Base-by-base conservation (phyloP, 2,888 invertebrate genomes). In the Drosophila borealis region DNA sequence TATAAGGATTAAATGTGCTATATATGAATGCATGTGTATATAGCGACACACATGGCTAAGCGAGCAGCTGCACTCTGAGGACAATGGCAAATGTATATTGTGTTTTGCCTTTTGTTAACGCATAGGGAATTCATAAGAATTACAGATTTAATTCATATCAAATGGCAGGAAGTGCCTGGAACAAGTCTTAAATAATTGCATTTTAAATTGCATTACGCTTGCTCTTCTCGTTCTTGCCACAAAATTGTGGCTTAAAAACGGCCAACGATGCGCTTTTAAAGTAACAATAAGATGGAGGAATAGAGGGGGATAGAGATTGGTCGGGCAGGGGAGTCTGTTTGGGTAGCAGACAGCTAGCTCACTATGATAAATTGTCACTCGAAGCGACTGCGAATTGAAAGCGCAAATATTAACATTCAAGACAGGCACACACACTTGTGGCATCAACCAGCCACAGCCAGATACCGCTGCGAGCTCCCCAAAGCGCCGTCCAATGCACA, bases 401-500 rank as follows among this genome's bases (percentile, higher is more conserved):
- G 82, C 70, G 74, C 82, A 81, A 85, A 81, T 85, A 81, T 81
- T 81, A 82, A 85, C 85, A 81, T 82, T 80, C 80, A 85, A 74
- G 78, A 74, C 82, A 70, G 62, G 59, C 72, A 65, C 64, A 69
- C 67, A 76, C 80, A 81, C 81, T 80, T 80, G 82, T 82, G 79
- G 82, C 82, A 59, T 65, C 39, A 56, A 62, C 54, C 74, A 70
- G 70, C 54, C 50, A 21, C 41, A 21, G 33, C 44, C 54, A 44
- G 13, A 34, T 53, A 17, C 19, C 14, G 10, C 8, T n/a, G 41
- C n/a, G 13, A 10, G 4, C 21, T n/a, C 6, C 36, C 3, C 37
- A 34, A 4, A 25, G 39, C 11, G 37, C 25, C 36, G 50, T 29
- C 50, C 62, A 62, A 41, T 36, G 42, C 62, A 56, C 37, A 74